Conservation (phyloP, 2,113 vertebrate genomes). For the Ahaetulla prasina region DNA sequence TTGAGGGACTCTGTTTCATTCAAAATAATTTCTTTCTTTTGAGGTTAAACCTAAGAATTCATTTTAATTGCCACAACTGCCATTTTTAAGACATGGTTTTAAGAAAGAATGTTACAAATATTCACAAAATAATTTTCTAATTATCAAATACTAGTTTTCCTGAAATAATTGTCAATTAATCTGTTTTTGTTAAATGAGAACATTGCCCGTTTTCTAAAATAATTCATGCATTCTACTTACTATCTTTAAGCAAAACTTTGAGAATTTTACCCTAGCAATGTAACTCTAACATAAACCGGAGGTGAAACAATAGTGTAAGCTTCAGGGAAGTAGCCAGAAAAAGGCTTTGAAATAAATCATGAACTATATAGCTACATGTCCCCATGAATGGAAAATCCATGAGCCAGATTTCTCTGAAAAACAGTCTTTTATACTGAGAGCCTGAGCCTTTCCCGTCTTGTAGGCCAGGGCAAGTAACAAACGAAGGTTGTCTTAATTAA, state of each 20-base stretch:
- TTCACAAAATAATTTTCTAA: neutral
- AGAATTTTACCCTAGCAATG: neutral
- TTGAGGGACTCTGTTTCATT: slow-evolving; percentile 36
- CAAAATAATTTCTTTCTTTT: slow-evolving; percentile 31
- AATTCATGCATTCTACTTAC: neutral
- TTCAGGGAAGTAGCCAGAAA: neutral
- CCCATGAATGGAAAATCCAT: neutral
- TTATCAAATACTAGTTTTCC: neutral
- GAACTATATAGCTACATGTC: slow-evolving; percentile 19
- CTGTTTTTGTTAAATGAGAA: neutral
- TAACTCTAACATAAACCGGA: neutral
- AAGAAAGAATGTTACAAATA: neutral
- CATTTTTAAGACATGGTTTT: neutral
- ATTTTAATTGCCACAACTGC: neutral
- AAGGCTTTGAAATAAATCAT: neutral
- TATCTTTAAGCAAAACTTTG: neutral
- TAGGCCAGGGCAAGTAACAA: neutral
- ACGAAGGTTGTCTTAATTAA: neutral
- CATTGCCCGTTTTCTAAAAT: neutral
- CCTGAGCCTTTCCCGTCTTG: neutral
- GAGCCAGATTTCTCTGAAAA: neutral
- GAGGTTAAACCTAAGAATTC: slow-evolving; percentile 18
- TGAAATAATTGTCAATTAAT: neutral
- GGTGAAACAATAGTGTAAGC: neutral
- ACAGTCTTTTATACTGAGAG: neutral